phyloP scores from a whole-genome alignment of 2,888 invertebrate genomes.

The Molorchus minor region DNA sequence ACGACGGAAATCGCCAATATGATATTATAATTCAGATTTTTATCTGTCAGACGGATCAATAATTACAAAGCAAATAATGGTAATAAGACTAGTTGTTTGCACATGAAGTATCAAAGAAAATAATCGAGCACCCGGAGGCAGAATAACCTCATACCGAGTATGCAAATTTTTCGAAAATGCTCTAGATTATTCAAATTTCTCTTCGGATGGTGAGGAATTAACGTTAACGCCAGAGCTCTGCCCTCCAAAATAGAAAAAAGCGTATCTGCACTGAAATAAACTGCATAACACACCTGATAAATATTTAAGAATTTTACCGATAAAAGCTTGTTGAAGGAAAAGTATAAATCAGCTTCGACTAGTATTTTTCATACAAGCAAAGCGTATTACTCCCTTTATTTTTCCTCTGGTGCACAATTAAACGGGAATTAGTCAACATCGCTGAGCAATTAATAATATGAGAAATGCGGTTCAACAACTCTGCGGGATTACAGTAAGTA shows the following conservation, averaged over 20 bases:
- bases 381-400: slow-evolving; percentile 37
- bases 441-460: slow-evolving; percentile 41
- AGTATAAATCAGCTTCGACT: slow-evolving; percentile 33
- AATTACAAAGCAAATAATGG: slow-evolving; percentile 12
- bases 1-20: background rate
- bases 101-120: slow-evolving; percentile 15
- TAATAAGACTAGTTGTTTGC: slow-evolving; percentile 23
- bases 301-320: slow-evolving; percentile 34
- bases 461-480: slow-evolving; percentile 41
- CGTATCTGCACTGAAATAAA: slow-evolving; percentile 29
- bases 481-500: slow-evolving; percentile 36
- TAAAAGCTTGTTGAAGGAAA: slow-evolving; percentile 35
- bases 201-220: slow-evolving; percentile 17
- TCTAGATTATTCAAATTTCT: slow-evolving; percentile 13
- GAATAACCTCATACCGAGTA: background rate
- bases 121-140: slow-evolving; percentile 10
- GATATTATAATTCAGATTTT: background rate
- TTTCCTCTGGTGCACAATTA: slow-evolving; percentile 40
- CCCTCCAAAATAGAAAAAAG: slow-evolving; percentile 16
- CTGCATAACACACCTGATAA: slow-evolving; percentile 30
- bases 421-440: slow-evolving; percentile 46
- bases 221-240: slow-evolving; percentile 11
- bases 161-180: slow-evolving; percentile 9
- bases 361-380: slow-evolving; percentile 41
- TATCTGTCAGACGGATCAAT: slow-evolving; percentile 12